These are phyloP conservation scores for Hiodon alosoides DNA, from an alignment of 2,113 vertebrate species.

Conservation along the genomic window DNA sequence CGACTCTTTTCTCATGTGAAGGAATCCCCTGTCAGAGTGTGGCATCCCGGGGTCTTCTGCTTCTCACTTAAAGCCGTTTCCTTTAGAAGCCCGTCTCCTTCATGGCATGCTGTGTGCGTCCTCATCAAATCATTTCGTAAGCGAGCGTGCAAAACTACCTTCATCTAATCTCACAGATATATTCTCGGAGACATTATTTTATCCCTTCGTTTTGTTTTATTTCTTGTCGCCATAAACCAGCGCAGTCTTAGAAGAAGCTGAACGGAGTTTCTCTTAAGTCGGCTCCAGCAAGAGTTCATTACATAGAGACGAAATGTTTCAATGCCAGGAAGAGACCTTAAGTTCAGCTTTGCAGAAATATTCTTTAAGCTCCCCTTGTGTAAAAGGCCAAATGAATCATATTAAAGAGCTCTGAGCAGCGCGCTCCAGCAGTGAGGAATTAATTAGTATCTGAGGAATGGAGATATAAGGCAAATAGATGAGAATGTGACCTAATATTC, in stretches of 20 bases:
- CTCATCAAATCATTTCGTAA: background rate
- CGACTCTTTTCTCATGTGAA: constrained; percentile 57
- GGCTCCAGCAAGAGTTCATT: background rate
- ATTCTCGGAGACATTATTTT: too few species aligned
- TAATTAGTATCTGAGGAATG: constrained; percentile 74
- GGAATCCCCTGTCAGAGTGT: constrained; percentile 38
- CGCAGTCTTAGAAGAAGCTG: too few species aligned
- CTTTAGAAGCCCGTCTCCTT: background rate
- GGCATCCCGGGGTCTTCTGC: constrained; percentile 14
- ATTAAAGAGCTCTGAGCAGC: constrained; percentile 53
- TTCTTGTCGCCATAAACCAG: too few species aligned
- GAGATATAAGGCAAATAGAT: constrained; percentile 76
- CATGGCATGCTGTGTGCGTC: background rate
- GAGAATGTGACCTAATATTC: constrained; percentile 69
- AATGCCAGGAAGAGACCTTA: constrained; percentile 16
- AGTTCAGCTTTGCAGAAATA: constrained; percentile 24
- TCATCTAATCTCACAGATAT: too few species aligned
- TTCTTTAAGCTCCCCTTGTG: constrained; percentile 39
- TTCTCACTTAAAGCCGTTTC: constrained; percentile 8
- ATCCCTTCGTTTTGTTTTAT: background rate
- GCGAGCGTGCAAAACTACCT: too few species aligned
- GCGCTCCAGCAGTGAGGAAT: constrained; percentile 60
- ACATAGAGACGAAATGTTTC: constrained; percentile 19
- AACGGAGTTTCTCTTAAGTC: background rate
- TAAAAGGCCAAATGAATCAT: constrained; percentile 59